Conservation (phyloP, 2,888 invertebrate genomes). For the Caenorhabditis sp. region DNA sequence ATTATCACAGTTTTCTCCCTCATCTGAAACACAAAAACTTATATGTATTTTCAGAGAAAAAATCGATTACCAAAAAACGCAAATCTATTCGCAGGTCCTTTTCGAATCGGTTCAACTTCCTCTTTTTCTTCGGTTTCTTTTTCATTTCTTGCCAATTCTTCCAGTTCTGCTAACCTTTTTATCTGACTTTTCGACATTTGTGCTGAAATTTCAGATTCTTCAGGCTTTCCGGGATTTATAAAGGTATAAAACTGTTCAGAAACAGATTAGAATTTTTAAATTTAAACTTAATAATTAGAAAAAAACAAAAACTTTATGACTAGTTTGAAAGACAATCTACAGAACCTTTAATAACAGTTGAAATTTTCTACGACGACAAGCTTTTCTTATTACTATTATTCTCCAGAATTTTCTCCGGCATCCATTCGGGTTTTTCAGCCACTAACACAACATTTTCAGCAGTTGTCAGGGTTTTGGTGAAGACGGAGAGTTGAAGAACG, state of each 20-base stretch:
- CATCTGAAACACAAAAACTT: neutral
- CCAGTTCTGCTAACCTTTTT: constrained; percentile 45
- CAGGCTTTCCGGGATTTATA: neutral
- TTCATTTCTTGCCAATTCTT: constrained; percentile 29
- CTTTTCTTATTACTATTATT: constrained; percentile 32
- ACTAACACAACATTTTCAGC: constrained; percentile 13
- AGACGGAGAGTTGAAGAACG: constrained; percentile 32
- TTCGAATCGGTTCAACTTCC: constrained; percentile 15
- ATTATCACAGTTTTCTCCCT: neutral
- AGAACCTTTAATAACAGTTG: neutral
- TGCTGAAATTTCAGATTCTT: neutral
- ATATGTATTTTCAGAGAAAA: too few species aligned
- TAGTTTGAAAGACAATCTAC: neutral
- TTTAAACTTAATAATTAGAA: neutral
- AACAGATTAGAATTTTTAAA: too few species aligned
- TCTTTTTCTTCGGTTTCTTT: constrained; percentile 31
- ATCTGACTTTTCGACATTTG: constrained; percentile 62
- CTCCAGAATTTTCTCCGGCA: constrained; percentile 37
- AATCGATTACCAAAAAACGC: constrained; percentile 41
- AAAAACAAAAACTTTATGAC: neutral
- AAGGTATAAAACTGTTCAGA: constrained; percentile 4
- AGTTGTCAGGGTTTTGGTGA: constrained; percentile 16
- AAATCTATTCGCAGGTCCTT: constrained; percentile 40
- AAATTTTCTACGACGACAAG: constrained; percentile 1
- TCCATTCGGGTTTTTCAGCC: constrained; percentile 30